Conservation (phyloP, 2,888 invertebrate genomes). For the Caenorhabditis sp. region DNA sequence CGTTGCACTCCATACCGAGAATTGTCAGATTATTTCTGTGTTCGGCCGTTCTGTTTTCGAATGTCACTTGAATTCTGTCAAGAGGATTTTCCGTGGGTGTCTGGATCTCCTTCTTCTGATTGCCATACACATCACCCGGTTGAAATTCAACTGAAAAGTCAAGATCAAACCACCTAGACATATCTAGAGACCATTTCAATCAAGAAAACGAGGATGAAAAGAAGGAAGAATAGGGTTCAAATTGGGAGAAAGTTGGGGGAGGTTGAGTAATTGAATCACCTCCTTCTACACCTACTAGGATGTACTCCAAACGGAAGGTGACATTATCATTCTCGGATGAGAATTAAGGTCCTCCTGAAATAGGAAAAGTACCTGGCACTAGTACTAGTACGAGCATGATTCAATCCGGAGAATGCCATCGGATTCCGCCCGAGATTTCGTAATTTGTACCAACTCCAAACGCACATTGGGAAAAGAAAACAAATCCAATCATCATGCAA, state of each 20-base stretch:
- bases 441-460: slow-evolving; percentile 13
- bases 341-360: neutral
- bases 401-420: slow-evolving; percentile 3
- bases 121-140: slow-evolving; percentile 1
- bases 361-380: slow-evolving; percentile 6
- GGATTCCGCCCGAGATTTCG: neutral
- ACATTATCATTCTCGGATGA: slow-evolving; percentile 8
- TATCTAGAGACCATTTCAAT: slow-evolving; percentile 12
- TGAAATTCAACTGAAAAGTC: slow-evolving; percentile 14
- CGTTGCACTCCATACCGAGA: slow-evolving; percentile 42
- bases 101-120: slow-evolving; percentile 10
- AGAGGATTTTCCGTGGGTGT: slow-evolving; percentile 32
- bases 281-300: slow-evolving; percentile 2
- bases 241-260: slow-evolving; percentile 31
- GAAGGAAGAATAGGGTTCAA: slow-evolving; percentile 53
- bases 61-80: slow-evolving; percentile 31
- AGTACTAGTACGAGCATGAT: slow-evolving; percentile 5
- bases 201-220: neutral
- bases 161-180: slow-evolving; percentile 49
- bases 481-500: slow-evolving; percentile 21
- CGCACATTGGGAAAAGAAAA: neutral
- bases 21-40: slow-evolving; percentile 27
- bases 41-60: slow-evolving; percentile 15
- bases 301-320: slow-evolving; percentile 25
- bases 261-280: slow-evolving; percentile 39